Evolutionary conservation across 2,113 vertebrate species (phyloP), one percentile per base, ranked within the genome.

Genomic region (Delphinus delphis): DNA sequence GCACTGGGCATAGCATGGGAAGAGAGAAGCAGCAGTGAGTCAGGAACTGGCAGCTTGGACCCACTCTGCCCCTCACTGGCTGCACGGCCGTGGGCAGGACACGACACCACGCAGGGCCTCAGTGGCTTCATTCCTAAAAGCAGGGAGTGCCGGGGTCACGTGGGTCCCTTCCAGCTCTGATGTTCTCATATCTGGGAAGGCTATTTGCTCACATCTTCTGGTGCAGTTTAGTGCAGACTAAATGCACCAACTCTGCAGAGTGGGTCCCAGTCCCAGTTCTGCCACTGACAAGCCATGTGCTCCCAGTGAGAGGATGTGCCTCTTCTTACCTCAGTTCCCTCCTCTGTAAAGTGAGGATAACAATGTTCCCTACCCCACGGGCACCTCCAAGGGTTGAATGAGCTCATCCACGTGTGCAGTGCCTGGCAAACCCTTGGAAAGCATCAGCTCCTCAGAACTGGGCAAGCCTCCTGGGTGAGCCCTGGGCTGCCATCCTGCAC

Each of bases 381-480:
- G 63, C 18, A 21, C 50, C 58, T 53, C 15, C 71, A 65, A 67
- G 63, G 58, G 26, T 25, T 41, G 8, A 55, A 76, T 4, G 55
- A 70, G 44, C 28, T 58, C 21, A 63, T 33, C 38, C 2, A 0
- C 0, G 3, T 28, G 2, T 9, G 20, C 28, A 1, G 11, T 60
- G 44, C 58, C 21, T 87, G 47, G 31, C 8, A 15, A 80, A 36
- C n/a, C 55, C 41, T 74, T 3, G 10, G 25, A 5, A 28, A 90
- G 38, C 28, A 5, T 36, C 41, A 55, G 87, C 87, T 44, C 36
- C 41, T 36, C 13, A 31, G 68, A 90, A 13, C 63, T 62, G 25
- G 53, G 15, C 25, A 18, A 58, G 55, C 4, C 28, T 63, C 5
- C 0, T 17, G 70, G 65, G 21, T 0, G 1, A 94, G 41, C 28